Evolutionary conservation across 2,888 invertebrate genomes (phyloP).

Genomic region (Chymomyza fuscimana): DNA sequence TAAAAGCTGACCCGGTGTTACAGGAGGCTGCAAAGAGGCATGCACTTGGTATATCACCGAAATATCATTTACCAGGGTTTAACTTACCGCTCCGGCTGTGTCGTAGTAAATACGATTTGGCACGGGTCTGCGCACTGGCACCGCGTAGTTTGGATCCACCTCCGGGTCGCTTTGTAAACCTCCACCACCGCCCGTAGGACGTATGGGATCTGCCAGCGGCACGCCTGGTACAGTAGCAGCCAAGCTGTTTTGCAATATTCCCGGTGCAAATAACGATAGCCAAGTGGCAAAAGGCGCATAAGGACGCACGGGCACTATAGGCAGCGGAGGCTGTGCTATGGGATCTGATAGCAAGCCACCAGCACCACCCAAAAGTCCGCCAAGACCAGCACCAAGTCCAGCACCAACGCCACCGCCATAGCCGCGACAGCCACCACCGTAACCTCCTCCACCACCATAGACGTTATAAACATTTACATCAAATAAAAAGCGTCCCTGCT

Average conservation of each 20-base stretch:
- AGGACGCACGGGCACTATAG: conserved; percentile 54
- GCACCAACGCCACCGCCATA: conserved; percentile 43
- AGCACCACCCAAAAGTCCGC: conserved; percentile 39
- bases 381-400: conserved; percentile 43
- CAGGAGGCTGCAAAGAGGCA: conserved; percentile 53
- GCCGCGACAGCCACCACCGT: conserved; percentile 48
- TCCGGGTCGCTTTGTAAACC: conserved; percentile 69
- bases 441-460: conserved; percentile 38
- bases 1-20: conserved; percentile 74
- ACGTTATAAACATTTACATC: conserved; percentile 78
- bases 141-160: conserved; percentile 69
- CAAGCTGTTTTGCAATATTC: conserved; percentile 67
- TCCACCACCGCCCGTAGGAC: conserved; percentile 37
- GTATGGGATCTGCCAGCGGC: conserved; percentile 40
- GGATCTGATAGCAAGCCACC: conserved; percentile 67
- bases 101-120: conserved; percentile 68
- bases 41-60: background rate
- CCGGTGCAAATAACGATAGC: conserved; percentile 74
- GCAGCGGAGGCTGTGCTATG: conserved; percentile 37
- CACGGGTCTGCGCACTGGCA: conserved; percentile 58
- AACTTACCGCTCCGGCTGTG: conserved; percentile 71
- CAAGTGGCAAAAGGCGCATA: conserved; percentile 68
- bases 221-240: conserved; percentile 52
- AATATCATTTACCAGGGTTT: background rate
- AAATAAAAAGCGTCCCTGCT: conserved; percentile 77